phyloP scores from a whole-genome alignment of 2,888 invertebrate genomes.

The Heliconius hortense region DNA sequence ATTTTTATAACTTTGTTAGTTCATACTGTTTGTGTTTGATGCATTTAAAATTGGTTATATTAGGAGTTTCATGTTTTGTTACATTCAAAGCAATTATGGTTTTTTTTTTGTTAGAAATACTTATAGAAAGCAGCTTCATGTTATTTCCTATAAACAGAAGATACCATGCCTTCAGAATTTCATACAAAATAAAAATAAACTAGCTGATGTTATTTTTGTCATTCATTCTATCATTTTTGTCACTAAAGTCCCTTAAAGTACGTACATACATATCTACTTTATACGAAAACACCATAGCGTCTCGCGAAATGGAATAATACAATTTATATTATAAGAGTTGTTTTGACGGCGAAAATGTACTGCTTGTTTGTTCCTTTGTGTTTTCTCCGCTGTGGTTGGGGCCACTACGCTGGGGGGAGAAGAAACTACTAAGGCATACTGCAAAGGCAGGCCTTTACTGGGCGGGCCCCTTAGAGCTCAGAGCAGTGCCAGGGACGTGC shows the following conservation, averaged over 20 bases:
- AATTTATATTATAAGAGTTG: constrained; percentile 72
- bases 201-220: not conserved
- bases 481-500: no score
- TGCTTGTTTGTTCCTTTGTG: constrained; percentile 63
- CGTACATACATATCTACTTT: constrained; percentile 35
- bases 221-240: constrained; percentile 27
- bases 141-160: not conserved
- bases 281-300: constrained; percentile 45
- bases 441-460: no score
- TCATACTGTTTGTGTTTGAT: constrained; percentile 29
- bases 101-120: not conserved
- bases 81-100: not conserved
- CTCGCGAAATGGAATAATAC: constrained; percentile 62
- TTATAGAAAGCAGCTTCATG: not conserved
- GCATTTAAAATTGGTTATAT: constrained; percentile 25
- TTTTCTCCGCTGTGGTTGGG: constrained; percentile 51
- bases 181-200: not conserved
- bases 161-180: not conserved
- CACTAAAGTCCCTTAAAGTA: constrained; percentile 38
- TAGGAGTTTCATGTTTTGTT: constrained; percentile 1
- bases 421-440: not conserved
- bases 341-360: constrained; percentile 70
- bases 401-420: constrained; percentile 42
- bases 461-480: no score
- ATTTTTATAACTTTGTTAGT: constrained; percentile 42